Base-by-base conservation (phyloP, 2,797 vertebrate species). In the Perodicticus potto region DNA sequence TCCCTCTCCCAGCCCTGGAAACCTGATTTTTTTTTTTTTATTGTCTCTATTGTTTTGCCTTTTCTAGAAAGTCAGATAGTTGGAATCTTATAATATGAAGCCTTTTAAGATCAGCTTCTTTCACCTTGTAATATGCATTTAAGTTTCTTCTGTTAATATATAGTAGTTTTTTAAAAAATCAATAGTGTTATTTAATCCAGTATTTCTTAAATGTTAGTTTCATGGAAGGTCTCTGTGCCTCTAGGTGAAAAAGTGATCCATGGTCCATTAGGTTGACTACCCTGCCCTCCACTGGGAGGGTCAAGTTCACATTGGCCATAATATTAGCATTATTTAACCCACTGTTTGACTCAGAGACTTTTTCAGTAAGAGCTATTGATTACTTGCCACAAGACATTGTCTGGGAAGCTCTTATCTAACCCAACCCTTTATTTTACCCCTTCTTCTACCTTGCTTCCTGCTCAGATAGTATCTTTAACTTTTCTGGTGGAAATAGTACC, bases 401-500 rank as follows among this genome's bases (percentile, higher is more conserved):
- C 27, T 14, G 0, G 17, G 53, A 61, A 43, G 32, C 45, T 19
- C 61, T 74, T 83, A 43, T 40, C 63, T 89, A 73, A 65, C 2
- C 27, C 7, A 29, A 7, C 4, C 13, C 2, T 2, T 92, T 86
- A 22, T 45, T 49, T 73, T 59, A 65, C 7, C 40, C 40, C 6
- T 11, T 61, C 13, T 78, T 69, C 40, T 43, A 29, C 78, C 92
- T 82, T 22, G 70, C 63, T 89, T 84, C 22, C 34, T 91, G 70
- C 27, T 81, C 49, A 76, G 45, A 43, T 67, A 63, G 5, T 86
- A 70, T 93, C 80, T 94, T 89, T 53, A 92, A 93, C 77, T 91
- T 40, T 76, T 83, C 45, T 53, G 9, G 55, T 82, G 53, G 61
- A 91, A 78, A 95, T 34, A 76, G 32, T 57, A 94, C 87, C 74